phyloP scores from a whole-genome alignment of 1,140 invertebrate genomes.

The Orchesella cincta region DNA sequence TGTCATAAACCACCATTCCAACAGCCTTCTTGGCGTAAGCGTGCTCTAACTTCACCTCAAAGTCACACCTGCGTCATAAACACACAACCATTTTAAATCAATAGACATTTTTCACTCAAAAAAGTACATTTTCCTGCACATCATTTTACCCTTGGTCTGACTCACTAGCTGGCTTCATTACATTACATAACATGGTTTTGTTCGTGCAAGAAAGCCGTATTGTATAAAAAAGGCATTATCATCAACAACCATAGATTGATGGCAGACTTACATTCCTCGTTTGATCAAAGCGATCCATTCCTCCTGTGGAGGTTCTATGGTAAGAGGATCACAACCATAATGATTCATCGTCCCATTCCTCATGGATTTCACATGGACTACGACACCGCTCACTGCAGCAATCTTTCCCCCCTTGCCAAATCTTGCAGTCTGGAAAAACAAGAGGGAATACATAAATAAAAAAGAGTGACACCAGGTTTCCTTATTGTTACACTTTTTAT shows the following conservation, averaged over 20 bases:
- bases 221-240: no score
- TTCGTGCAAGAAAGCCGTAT: no score
- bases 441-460: no score
- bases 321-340: conserved; percentile 66
- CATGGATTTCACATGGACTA: conserved; percentile 63
- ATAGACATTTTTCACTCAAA: no score
- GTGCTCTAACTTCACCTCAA: conserved; percentile 74
- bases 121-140: no score
- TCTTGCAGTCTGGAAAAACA: conserved; percentile 60
- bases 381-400: conserved; percentile 60
- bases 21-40: conserved; percentile 69
- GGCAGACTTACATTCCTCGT: conserved; percentile 60
- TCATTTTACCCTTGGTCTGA: no score
- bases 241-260: no score
- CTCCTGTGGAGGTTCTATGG: conserved; percentile 59
- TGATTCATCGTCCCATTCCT: conserved; percentile 61
- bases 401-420: conserved; percentile 68
- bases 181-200: no score
- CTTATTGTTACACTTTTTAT: no score
- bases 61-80: conserved; percentile 62
- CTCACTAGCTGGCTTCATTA: no score
- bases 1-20: conserved; percentile 75
- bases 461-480: no score
- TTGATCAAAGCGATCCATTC: conserved; percentile 76
- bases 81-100: background rate